Conservation (phyloP, 1,140 invertebrate species). For the Propsilocerus akamusi region DNA sequence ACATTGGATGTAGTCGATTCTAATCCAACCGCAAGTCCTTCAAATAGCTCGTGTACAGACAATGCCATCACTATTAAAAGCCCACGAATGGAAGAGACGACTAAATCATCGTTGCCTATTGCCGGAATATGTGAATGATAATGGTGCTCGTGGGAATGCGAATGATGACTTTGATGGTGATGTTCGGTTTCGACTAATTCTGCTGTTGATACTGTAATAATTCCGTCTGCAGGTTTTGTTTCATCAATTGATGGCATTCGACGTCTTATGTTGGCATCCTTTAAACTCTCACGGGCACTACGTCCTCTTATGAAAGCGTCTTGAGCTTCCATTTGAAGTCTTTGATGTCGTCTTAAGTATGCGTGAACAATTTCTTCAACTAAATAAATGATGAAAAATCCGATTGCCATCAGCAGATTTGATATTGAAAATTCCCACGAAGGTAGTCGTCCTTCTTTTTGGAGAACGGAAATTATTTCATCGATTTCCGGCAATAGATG, state of each 20-base stretch:
- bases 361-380: constrained; percentile 43
- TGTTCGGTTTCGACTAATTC: constrained; percentile 20
- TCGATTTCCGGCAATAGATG: constrained; percentile 57
- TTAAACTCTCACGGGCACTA: background rate
- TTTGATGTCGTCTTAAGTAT: constrained; percentile 21
- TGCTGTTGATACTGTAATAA: constrained; percentile 23
- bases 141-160: constrained; percentile 21
- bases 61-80: constrained; percentile 47
- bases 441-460: constrained; percentile 14
- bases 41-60: constrained; percentile 56
- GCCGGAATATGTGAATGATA: constrained; percentile 25
- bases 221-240: background rate
- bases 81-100: constrained; percentile 33
- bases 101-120: constrained; percentile 22
- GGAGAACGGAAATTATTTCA: constrained; percentile 27
- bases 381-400: constrained; percentile 48
- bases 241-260: background rate
- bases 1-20: constrained; percentile 32
- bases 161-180: constrained; percentile 13
- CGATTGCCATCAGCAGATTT: constrained; percentile 32
- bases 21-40: constrained; percentile 54
- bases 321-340: constrained; percentile 9
- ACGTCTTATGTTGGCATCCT: background rate
- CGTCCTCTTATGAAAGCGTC: background rate
- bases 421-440: constrained; percentile 29